Conservation (phyloP, 2,888 invertebrate genomes). For the Deladenus siricidicola region DNA sequence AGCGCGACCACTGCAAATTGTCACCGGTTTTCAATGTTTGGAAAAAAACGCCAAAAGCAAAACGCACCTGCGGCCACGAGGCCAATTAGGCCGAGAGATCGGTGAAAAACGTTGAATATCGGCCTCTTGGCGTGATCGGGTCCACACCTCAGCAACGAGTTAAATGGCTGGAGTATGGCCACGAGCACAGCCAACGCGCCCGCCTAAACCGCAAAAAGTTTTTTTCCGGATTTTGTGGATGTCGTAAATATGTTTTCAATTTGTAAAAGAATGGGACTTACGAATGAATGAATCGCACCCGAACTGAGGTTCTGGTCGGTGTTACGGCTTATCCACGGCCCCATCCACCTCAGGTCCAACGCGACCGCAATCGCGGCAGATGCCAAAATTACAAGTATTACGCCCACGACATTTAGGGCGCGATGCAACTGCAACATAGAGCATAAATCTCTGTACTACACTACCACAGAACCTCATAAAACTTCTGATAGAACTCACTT, state of each 20-base stretch:
- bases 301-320: background rate
- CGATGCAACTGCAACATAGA: slow-evolving; percentile 1
- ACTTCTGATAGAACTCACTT: slow-evolving; percentile 15
- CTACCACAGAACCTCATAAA: too few species aligned
- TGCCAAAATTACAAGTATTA: background rate
- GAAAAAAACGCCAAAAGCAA: background rate
- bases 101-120: slow-evolving; percentile 26
- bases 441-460: too few species aligned
- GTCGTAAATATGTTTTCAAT: background rate
- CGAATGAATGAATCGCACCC: background rate
- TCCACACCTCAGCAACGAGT: slow-evolving; percentile 23
- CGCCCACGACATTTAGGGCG: background rate
- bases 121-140: slow-evolving; percentile 20
- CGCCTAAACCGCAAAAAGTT: slow-evolving; percentile 6
- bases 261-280: background rate
- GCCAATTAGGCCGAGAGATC: background rate
- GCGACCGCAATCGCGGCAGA: background rate
- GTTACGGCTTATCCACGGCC: background rate
- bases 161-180: slow-evolving; percentile 24
- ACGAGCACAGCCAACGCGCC: slow-evolving; percentile 25
- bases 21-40: background rate
- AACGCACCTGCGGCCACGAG: slow-evolving; percentile 4
- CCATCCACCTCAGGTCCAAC: slow-evolving; percentile 4
- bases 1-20: background rate
- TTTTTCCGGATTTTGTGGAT: background rate